phyloP scores from a whole-genome alignment of 2,888 invertebrate species.

The Eupithecia abbreviata region DNA sequence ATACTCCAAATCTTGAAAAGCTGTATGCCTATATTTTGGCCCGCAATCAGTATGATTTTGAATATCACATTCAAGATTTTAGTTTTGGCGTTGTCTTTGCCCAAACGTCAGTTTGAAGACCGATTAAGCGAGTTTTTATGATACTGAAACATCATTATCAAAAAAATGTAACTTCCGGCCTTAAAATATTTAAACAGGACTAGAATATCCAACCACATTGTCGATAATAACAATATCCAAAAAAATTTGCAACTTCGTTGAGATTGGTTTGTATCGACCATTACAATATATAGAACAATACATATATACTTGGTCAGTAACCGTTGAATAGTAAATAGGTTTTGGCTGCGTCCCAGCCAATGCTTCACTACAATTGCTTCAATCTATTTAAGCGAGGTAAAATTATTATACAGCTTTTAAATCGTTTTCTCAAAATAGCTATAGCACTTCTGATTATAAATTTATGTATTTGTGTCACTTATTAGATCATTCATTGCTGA shows the following conservation, averaged over 20 bases:
- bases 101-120: background rate
- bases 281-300: background rate
- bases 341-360: constrained; percentile 21
- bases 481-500: background rate
- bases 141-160: background rate
- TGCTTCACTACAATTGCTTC: constrained; percentile 13
- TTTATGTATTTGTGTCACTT: background rate
- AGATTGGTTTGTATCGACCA: constrained; percentile 9
- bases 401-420: constrained; percentile 1
- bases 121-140: too few relatives aligned
- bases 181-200: background rate
- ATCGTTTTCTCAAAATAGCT: background rate
- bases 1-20: too few relatives aligned
- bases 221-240: background rate
- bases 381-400: background rate
- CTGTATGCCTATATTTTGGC: too few relatives aligned
- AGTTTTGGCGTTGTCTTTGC: background rate
- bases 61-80: too few relatives aligned
- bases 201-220: background rate
- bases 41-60: too few relatives aligned
- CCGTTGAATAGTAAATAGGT: constrained; percentile 19
- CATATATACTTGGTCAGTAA: constrained; percentile 5
- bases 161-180: background rate
- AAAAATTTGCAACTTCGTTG: background rate
- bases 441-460: background rate